Base-by-base conservation (phyloP, 2,113 vertebrate genomes). In the Calypte anna region DNA sequence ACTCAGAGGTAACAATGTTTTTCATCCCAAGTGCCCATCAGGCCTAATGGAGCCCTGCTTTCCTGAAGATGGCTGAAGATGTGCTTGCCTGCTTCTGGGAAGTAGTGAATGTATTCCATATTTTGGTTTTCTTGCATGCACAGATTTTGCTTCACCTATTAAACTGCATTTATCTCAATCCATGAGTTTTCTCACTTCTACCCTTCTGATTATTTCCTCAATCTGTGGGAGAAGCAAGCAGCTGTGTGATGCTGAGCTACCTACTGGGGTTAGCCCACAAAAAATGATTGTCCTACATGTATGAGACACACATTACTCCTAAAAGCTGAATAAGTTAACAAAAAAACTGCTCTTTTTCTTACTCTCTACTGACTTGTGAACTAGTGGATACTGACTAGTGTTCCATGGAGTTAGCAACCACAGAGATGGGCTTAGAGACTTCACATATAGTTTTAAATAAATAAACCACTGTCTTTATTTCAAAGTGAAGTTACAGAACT, bases 201-300 rank as follows among this genome's bases (percentile, higher is more conserved):
- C 38, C 9, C 38, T 40, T 40, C 13, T 6, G 10, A 43, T 58
- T 36, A 13, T 73, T 33, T 31, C n/a, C 15, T 46, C 44, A 16
- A 7, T 19, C 16, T 46, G 44, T 16, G 16, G 44, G 44, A 46
- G 44, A 46, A 46, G 4, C 1, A 1, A 81, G 10, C 1, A 0
- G 2, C 11, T 75, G 10, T 5, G 15, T 38, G 36, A 9, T 11
- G 12, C 28, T 38, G 51, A 46, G 31, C 21, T 76, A 5, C 33
- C 2, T 1, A 1, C 22, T 51, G 27, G 7, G 22, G 6, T 69
- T 85, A 58, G 85, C 62, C 12, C 10, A 46, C 44, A 46, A 46
- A 40, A 40, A 40, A 40, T 40, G 40, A 40, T 40, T 40, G 40
- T 40, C 40, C 40, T 40, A 40, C 40, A 40, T 40, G 40, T 40